Percentiles rank a stretch among this genome's conserved stretches.
Conservation (phyloP, 2,797 vertebrate genomes). For the Anguilla anguilla region DNA sequence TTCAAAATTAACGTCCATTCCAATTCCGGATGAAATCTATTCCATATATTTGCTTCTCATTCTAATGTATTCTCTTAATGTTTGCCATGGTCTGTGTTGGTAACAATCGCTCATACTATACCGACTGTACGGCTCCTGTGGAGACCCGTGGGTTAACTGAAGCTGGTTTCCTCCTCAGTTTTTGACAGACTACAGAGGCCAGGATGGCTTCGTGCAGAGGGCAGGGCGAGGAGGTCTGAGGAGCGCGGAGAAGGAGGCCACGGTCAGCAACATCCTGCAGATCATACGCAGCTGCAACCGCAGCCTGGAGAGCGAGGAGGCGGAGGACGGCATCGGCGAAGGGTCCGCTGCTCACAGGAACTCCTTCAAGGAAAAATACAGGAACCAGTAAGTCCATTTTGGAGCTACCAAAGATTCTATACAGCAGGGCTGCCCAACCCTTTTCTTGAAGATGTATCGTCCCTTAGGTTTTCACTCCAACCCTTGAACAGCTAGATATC, state of each 20-base stretch:
- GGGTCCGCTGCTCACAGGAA: slow-evolving; percentile 74
- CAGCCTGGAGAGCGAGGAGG: slow-evolving; percentile 91
- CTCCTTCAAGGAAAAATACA: slow-evolving; percentile 85
- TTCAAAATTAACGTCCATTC: no score
- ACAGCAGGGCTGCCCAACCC: background rate
- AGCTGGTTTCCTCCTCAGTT: slow-evolving; percentile 75
- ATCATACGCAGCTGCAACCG: slow-evolving; percentile 93
- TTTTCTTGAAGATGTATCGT: no score
- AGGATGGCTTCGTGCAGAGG: slow-evolving; percentile 88
- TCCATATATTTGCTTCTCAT: no score
- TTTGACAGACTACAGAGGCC: slow-evolving; percentile 91
- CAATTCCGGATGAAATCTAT: no score
- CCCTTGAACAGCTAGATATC: no score
- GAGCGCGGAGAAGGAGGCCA: slow-evolving; percentile 89
- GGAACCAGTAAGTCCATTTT: slow-evolving; percentile 83
- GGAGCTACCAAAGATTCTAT: background rate
- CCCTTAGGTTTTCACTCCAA: no score
- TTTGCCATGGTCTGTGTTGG: no score
- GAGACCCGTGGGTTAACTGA: background rate
- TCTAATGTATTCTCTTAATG: no score
- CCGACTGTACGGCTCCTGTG: background rate
- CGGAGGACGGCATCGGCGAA: slow-evolving; percentile 76
- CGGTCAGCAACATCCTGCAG: slow-evolving; percentile 94
- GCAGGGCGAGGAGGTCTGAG: slow-evolving; percentile 88
- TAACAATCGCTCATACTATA: no score